Evolutionary conservation across 2,888 invertebrate genomes (phyloP), one percentile per base, ranked within the genome.

Genomic region (Scelioninae gen. 1): DNA sequence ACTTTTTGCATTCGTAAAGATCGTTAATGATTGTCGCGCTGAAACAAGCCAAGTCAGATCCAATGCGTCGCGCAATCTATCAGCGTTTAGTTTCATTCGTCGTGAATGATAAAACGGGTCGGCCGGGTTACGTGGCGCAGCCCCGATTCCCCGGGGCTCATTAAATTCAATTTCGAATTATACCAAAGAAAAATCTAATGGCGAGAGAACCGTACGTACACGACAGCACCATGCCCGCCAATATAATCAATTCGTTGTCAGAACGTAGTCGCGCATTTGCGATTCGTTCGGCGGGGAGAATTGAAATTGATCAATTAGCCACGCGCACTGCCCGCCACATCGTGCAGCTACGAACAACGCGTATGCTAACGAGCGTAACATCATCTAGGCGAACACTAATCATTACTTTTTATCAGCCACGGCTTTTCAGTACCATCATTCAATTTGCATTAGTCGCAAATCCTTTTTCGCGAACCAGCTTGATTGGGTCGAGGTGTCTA

Each of bases 301-400:
- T 89, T 89, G 88, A 89, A 88, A 89, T 89, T 89, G 88, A 89
- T 89, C 89, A 89, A 89, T 89, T 88, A 87, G 86, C 87, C 82
- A 85, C 84, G 85, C 83, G 63, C 77, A 60, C 60, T 65, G 49
- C 56, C 63, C 68, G 62, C 56, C 63, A 62, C 69, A 55, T 78
- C 16, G 60, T 75, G 72, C 34, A 51, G 65, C 62, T 47, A 62
- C 58, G 32, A 51, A 80, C 68, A 72, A 82, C 86, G 84, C 84
- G 86, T 85, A 84, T 85, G 87, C 86, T 87, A 88, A 88, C 87
- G 87, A 88, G 87, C 85, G 84, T 88, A 86, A 88, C 63, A 76
- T 79, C 83, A 80, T 82, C 82, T 77, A 82, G 74, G 66, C 74
- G 56, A 63, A 77, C 72, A 66, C 76, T 77, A 72, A 72, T 82